These are phyloP conservation scores for Mesitornis unicolor DNA, from an alignment of 2,113 vertebrate species.

Conservation along the genomic window DNA sequence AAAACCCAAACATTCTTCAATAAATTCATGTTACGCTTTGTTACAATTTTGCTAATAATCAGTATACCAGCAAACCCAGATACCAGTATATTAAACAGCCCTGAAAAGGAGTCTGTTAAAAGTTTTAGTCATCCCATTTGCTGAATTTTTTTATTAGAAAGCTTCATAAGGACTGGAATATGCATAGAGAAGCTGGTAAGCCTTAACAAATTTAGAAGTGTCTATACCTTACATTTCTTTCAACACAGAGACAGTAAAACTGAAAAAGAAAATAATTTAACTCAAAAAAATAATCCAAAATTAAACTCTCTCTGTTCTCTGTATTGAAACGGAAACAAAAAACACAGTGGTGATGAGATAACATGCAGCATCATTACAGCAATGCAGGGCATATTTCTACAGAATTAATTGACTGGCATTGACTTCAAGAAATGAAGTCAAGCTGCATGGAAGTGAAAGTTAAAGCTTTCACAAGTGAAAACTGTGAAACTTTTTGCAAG, in stretches of 20 bases:
- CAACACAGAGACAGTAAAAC: not conserved
- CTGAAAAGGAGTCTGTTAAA: not conserved
- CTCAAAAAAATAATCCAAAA: not conserved
- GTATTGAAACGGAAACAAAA: not conserved
- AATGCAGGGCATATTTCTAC: not conserved
- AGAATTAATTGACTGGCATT: not conserved
- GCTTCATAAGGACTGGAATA: not conserved
- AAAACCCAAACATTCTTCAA: not conserved
- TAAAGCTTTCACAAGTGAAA: too few relatives aligned
- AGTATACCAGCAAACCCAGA: not conserved
- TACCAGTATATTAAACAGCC: not conserved
- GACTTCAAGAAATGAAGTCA: not conserved
- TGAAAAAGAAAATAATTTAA: not conserved
- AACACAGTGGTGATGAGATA: accelerated
- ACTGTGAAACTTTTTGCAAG: too few relatives aligned
- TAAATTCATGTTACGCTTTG: not conserved
- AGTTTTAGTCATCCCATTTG: not conserved
- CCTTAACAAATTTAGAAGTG: not conserved
- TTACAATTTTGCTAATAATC: not conserved
- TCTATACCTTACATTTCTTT: not conserved
- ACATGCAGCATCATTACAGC: not conserved
- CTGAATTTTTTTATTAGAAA: not conserved
- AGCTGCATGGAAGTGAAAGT: too few relatives aligned
- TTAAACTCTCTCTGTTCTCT: not conserved
- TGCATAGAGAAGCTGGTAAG: not conserved